These are phyloP conservation scores for Gopherus evgoodei DNA, from an alignment of 2,113 vertebrate species.

Conservation along the genomic window DNA sequence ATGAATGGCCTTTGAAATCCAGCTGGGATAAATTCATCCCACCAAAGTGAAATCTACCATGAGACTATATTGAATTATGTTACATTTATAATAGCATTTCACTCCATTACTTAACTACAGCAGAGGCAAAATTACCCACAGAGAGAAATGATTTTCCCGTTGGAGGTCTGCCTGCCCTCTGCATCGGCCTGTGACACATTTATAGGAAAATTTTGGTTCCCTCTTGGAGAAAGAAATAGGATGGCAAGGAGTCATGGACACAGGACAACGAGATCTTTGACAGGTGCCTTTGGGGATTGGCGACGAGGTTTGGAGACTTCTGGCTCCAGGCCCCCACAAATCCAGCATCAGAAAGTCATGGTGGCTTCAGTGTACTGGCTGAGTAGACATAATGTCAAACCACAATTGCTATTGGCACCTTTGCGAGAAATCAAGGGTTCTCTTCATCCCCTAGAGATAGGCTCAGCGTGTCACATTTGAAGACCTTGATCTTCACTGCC, in stretches of 20 bases:
- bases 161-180: background rate
- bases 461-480: rapidly evolving
- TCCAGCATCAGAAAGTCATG: background rate
- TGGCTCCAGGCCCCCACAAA: rapidly evolving
- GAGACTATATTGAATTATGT: constrained; percentile 42
- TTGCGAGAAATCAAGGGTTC: background rate
- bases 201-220: background rate
- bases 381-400: rapidly evolving
- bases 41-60: constrained; percentile 49
- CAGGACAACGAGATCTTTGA: background rate
- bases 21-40: constrained; percentile 60
- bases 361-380: background rate
- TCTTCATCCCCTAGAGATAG: background rate
- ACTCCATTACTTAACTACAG: constrained; percentile 11
- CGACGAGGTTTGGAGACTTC: background rate
- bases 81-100: constrained; percentile 41
- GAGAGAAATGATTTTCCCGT: background rate
- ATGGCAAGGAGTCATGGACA: background rate
- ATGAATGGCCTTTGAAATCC: constrained; percentile 44
- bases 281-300: background rate
- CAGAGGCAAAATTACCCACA: background rate
- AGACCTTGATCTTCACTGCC: background rate
- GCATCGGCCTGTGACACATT: background rate
- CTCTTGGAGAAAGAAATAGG: background rate
- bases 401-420: rapidly evolving